Evolutionary conservation across 2,113 vertebrate species (phyloP), one percentile per base, ranked within the genome.

Genomic region (Pseudorectes ferrugineus): DNA sequence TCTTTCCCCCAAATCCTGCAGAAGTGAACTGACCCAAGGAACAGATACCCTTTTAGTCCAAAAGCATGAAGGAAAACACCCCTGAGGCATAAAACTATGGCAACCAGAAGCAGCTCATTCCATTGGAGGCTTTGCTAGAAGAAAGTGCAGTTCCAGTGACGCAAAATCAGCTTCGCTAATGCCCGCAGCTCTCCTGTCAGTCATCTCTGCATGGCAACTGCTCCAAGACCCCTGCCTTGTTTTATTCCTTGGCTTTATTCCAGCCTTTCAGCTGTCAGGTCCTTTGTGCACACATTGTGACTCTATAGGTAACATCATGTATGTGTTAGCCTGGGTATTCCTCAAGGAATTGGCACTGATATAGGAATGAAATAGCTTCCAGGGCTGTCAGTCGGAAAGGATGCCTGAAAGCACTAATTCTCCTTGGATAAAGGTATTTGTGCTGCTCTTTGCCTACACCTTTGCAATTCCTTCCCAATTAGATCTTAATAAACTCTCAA

Each of bases 11-110:
- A 61, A 76, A 80, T 22, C 65, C 79, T 40, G 23, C 72, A 93
- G 51, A 71, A 80, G 35, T 18, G 9, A 86, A 84, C 68, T 70
- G 83, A 59, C 80, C 63, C 14, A 9, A 12, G 43, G 72, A 94
- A 49, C 28, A 80, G 42, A 65, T 13, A 90, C 2, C 20, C 61
- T 74, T 87, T 92, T 75, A 95, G 57, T 89, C 65, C 73, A 79
- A 87, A 93, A 91, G 61, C 86, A 91, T 15, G 57, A 86, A 91
- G 70, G 65, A 87, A 93, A 93, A 81, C 52, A 74, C 48, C 89
- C 80, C 91, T 19, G 18, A 95, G 91, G 92, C 83, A 87, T 57
- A 92, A 19, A 95, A 67, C 94, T 78, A 45, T 42, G 58, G 86
- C 58, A 95, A 91, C 65, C 80, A 91, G 40, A 31, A 91, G 73